Evolutionary conservation across 2,888 invertebrate genomes (phyloP), one percentile per base, ranked within the genome.

Genomic region (Cephus runcator): DNA sequence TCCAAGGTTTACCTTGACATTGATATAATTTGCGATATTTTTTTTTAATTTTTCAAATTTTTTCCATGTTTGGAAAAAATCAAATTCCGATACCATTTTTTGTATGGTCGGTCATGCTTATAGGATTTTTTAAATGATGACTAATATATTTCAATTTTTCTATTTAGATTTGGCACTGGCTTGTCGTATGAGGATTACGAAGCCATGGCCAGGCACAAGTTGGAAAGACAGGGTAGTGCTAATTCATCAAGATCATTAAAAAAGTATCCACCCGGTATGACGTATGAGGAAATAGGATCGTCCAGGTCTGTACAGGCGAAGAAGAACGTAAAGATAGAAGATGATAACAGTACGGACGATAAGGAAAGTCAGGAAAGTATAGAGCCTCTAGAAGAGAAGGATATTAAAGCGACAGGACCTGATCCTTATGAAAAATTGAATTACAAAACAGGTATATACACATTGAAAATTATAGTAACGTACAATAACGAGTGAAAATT

Each of bases 361-460:
- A 85, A 88, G 35, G 89, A 89, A 30, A 90, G 90, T 73, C 79
- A 88, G 34, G 91, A 89, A 76, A 90, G 89, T 69, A 88, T 89
- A 83, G 92, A 91, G 79, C 90, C 90, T 0, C 84, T 90, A 12
- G 88, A 92, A 40, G 90, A 91, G 35, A 89, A 91, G 78, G 90
- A 91, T 76, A 85, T 92, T 56, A 90, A 90, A 81, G 92, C 92
- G 3, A 91, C 90, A 15, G 92, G 92, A 6, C 92, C 92, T 0
- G 92, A 92, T 85, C 92, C 92, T 31, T 92, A 91, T 77, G 92
- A 93, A 69, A 92, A 92, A 85, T 87, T 92, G 34, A 90, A 91
- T 82, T 91, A 91, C 82, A 92, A 89, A 87, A 88, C 88, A 82
- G 92, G 92, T 92, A 81, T 88, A 88, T 77, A 69, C 12, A 15